Conservation (phyloP, 2,888 invertebrate species). For the Microctonus brassicae region DNA sequence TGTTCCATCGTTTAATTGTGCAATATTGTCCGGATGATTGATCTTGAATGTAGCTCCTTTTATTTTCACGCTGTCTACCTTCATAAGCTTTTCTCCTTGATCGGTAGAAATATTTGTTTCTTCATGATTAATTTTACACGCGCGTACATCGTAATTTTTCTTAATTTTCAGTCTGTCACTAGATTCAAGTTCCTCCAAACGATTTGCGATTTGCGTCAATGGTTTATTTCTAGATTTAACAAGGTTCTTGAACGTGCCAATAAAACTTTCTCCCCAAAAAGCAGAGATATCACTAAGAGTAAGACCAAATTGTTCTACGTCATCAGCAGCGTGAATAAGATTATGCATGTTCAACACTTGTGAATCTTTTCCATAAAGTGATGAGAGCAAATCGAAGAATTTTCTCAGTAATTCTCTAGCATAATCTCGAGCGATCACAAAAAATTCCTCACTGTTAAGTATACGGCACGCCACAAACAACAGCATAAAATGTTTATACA, state of each 20-base stretch:
- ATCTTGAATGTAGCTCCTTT: conserved; percentile 24
- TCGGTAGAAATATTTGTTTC: conserved; percentile 8
- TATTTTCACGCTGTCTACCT: conserved; percentile 26
- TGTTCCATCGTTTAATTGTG: conserved; percentile 25
- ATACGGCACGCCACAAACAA: conserved; percentile 28
- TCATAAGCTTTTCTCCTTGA: conserved; percentile 11
- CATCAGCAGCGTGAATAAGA: conserved; percentile 10
- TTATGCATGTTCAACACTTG: conserved; percentile 7
- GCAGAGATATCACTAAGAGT: conserved; percentile 30
- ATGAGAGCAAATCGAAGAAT: neutral
- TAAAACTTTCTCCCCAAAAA: conserved; percentile 35
- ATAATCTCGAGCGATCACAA: too few species aligned
- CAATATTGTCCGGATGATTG: conserved; percentile 32
- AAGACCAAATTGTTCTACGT: neutral
- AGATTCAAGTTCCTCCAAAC: conserved; percentile 34
- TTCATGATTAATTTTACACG: conserved; percentile 25
- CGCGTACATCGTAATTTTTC: conserved; percentile 18
- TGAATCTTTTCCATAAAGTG: neutral
- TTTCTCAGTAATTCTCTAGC: conserved; percentile 9
- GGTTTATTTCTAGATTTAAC: conserved; percentile 34
- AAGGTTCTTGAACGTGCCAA: conserved; percentile 30
- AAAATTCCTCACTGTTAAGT: neutral
- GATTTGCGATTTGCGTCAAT: conserved; percentile 37
- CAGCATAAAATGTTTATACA: conserved; percentile 28
- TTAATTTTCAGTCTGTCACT: conserved; percentile 25